Percentiles rank a stretch among this genome's conserved stretches.
Evolutionary conservation across 2,113 vertebrate genomes (phyloP).

Genomic region (Myodes glareolus): DNA sequence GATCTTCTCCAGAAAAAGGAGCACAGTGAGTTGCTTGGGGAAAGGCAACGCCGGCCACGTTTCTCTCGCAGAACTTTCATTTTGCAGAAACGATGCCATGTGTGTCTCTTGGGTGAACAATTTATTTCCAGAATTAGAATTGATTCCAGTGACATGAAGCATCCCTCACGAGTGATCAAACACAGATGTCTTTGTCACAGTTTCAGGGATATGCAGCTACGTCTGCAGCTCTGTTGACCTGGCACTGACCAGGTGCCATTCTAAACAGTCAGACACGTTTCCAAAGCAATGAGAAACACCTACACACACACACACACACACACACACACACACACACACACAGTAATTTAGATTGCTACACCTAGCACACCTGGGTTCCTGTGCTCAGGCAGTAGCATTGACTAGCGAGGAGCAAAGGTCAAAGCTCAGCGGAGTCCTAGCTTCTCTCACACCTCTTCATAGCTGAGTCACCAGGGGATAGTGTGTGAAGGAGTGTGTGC

Average conservation of each 20-base stretch:
- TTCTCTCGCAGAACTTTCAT: background rate
- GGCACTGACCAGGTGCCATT: background rate
- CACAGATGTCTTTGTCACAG: slow-evolving; percentile 14
- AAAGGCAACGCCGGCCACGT: background rate
- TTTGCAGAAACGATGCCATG: background rate
- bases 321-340: background rate
- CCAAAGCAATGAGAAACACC: slow-evolving; percentile 33
- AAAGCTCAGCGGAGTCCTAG: background rate
- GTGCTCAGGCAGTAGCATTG: background rate
- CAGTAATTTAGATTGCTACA: background rate
- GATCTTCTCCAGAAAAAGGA: background rate
- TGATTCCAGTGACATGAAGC: slow-evolving; percentile 37
- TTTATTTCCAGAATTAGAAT: slow-evolving; percentile 62
- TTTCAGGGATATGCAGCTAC: background rate
- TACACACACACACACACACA: slow-evolving; percentile 17
- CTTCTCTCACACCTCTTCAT: background rate
- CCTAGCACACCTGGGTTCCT: background rate
- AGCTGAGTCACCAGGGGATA: background rate
- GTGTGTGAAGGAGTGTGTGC: background rate
- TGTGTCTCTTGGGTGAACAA: background rate
- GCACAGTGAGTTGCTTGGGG: background rate
- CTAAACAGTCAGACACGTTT: background rate
- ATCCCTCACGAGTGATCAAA: slow-evolving; percentile 54
- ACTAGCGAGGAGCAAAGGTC: background rate
- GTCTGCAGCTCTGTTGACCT: slow-evolving; percentile 15